Evolutionary conservation across 2,113 vertebrate genomes (phyloP), one percentile per base, ranked within the genome.

Genomic region (Istiophorus platypterus): DNA sequence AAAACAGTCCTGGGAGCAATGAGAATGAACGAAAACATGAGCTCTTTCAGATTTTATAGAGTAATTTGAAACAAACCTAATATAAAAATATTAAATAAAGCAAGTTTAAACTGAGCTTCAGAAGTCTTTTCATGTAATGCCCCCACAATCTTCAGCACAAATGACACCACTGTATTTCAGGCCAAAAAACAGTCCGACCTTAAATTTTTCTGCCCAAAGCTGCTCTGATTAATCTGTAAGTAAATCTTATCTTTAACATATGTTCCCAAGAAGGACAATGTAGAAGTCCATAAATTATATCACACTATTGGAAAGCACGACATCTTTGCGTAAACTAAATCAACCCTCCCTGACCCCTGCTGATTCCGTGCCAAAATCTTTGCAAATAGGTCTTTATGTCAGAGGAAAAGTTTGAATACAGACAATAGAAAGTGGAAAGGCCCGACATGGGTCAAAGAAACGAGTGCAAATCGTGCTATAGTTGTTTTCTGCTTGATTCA

Each of bases 401-500:
- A 27, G 18, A 42, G 26, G 39, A 47, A 67, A 8, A 13, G 11
- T 27, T 49, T 47, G 10, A 45, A 9, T 18, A 39, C 18, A 57
- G 5, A 26, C 52, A 20, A 61, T 22, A 11, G 34, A 49, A 56
- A 31, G 9, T 4, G 8, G 24, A 41, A 18, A 24, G 26, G 15
- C 37, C 37, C 12, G 27, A 45, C 0, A 22, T 4, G 7, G 65
- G 27, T 37, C 26, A 42, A 6, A 63, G 11, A 45, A 61, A 37
- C 7, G 20, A 63, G 31, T 45, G n/a, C 57, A 69, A 54, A 68
- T 13, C 20, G 14, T 57, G 26, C 47, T 31, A 76, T 95, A 96
- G 95, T 94, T 96, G 95, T 93, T 96, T 95, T 94, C 89, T 34
- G 6, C 27, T 20, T 29, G 54, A 34, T 4, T 51, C 22, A 64